Evolutionary conservation across 2,888 invertebrate species (phyloP).

Genomic region (Drosophila planitibia): DNA sequence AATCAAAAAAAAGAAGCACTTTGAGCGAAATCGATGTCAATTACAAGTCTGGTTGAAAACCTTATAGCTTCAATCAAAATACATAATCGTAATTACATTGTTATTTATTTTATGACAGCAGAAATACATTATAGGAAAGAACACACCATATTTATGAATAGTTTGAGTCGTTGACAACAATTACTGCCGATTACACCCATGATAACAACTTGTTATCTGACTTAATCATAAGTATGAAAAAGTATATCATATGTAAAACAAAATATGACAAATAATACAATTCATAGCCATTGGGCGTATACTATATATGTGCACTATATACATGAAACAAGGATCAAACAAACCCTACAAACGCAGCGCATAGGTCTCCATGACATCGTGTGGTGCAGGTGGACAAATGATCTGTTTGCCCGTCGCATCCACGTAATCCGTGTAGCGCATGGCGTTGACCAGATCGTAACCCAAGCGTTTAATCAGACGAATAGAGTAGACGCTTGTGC

Average conservation of each 20-base stretch:
- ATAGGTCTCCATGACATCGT: constrained; percentile 76
- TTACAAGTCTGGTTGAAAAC: background rate
- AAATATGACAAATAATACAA: background rate
- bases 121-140: background rate
- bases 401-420: constrained; percentile 71
- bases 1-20: background rate
- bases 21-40: background rate
- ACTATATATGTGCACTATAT: background rate
- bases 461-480: constrained; percentile 71
- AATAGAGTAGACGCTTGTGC: constrained; percentile 82
- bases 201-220: background rate
- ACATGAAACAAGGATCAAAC: background rate
- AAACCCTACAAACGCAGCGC: constrained; percentile 45
- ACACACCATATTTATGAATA: background rate
- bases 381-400: constrained; percentile 74
- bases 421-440: constrained; percentile 73
- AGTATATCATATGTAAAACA: background rate
- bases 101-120: background rate
- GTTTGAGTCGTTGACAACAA: background rate
- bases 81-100: background rate
- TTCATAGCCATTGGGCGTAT: background rate
- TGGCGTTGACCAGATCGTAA: constrained; percentile 71
- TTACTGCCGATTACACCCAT: background rate
- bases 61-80: background rate
- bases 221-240: background rate